Evolutionary conservation across 2,888 invertebrate genomes (phyloP).

Genomic region (Pedicia rivosa): DNA sequence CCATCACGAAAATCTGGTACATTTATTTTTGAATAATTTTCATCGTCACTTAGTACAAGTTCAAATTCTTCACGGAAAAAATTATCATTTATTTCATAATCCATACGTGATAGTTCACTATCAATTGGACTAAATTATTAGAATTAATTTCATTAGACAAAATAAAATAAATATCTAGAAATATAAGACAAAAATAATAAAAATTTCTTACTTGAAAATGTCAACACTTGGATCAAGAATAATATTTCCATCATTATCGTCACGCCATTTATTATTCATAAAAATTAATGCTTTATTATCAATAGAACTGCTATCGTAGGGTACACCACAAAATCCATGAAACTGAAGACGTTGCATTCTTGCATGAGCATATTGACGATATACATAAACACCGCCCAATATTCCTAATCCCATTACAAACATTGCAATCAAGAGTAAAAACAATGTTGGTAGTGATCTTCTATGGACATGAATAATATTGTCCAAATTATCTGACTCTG

Average conservation of each 20-base stretch:
- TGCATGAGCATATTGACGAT: conserved; percentile 49
- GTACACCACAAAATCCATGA: conserved; percentile 27
- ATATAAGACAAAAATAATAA: background rate
- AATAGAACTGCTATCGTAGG: conserved; percentile 20
- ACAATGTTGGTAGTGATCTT: conserved; percentile 41
- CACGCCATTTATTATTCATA: conserved; percentile 2
- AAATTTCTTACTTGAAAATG: conserved; percentile 1
- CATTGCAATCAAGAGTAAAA: conserved; percentile 50
- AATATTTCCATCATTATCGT: conserved; percentile 1
- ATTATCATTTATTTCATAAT: conserved; percentile 20
- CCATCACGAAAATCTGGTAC: conserved; percentile 74
- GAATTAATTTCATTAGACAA: background rate
- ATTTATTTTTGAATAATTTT: conserved; percentile 67
- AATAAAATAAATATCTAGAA: background rate
- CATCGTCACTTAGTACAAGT: conserved; percentile 47
- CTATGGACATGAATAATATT: conserved; percentile 27
- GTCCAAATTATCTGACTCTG: conserved; percentile 25
- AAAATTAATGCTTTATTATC: conserved; percentile 2
- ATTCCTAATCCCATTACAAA: conserved; percentile 55
- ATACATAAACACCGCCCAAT: conserved; percentile 56
- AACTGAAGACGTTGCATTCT: conserved; percentile 36
- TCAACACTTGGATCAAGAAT: background rate
- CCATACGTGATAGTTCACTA: conserved; percentile 12
- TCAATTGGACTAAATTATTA: conserved; percentile 11
- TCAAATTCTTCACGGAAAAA: conserved; percentile 69